A percentile compares a stretch with the other conserved stretches of the same genome.
These are phyloP conservation scores for Augochlorella aurata DNA, from an alignment of 2,888 invertebrate species.

Conservation along the genomic window DNA sequence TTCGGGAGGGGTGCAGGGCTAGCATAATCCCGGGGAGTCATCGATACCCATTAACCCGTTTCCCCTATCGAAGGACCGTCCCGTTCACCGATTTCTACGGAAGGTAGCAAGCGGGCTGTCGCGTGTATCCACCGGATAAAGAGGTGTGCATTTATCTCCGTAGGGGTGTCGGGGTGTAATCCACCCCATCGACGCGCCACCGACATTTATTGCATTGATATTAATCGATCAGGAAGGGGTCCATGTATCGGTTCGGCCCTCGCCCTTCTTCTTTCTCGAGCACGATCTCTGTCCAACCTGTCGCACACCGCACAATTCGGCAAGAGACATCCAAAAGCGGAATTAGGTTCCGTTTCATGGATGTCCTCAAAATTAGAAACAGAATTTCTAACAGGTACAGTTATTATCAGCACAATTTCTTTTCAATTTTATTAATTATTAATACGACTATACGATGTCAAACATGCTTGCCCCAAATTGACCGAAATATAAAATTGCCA, in stretches of 20 bases:
- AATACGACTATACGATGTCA: no score
- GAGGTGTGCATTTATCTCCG: conserved; percentile 71
- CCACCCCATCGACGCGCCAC: conserved; percentile 62
- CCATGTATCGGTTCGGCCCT: conserved; percentile 44
- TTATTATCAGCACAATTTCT: no score
- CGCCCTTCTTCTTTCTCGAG: not conserved
- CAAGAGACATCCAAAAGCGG: no score
- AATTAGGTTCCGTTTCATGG: no score
- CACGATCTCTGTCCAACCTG: conserved; percentile 1
- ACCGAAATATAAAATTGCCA: no score
- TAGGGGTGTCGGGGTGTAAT: conserved; percentile 50
- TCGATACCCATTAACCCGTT: conserved; percentile 20
- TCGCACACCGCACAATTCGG: no score
- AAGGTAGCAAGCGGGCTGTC: conserved; percentile 38
- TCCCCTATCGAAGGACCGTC: conserved; percentile 13
- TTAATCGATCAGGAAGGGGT: conserved; percentile 77
- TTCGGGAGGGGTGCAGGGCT: not conserved
- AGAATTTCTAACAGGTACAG: no score
- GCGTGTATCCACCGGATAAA: conserved; percentile 69
- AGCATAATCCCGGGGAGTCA: conserved; percentile 11
- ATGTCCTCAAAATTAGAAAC: no score
- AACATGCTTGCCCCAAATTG: no score
- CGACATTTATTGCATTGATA: conserved; percentile 80
- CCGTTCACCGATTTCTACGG: conserved; percentile 14
- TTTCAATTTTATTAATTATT: no score